Percentiles rank a stretch among this genome's conserved stretches.
phyloP scores from a whole-genome alignment of 1,140 invertebrate species.

The Pseudomyrmex dendroicus region DNA sequence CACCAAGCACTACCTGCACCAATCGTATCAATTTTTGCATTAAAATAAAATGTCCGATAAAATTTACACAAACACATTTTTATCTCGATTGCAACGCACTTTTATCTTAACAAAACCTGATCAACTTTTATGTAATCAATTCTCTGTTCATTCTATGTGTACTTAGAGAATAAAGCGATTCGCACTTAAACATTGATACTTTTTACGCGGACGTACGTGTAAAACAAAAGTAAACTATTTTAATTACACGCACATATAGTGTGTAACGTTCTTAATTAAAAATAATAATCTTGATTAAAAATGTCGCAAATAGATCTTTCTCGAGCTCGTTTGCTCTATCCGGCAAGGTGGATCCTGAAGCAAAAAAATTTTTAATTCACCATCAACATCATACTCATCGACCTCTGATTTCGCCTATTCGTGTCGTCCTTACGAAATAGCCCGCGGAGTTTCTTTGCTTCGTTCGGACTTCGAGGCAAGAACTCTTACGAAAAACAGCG shows the following conservation, averaged over 20 bases:
- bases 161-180: too few relatives aligned
- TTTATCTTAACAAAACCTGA: too few relatives aligned
- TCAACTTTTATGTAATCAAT: too few relatives aligned
- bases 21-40: constrained; percentile 23
- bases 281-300: too few relatives aligned
- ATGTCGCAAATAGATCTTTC: neutral
- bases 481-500: constrained; percentile 23
- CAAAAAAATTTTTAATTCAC: constrained; percentile 31
- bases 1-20: constrained; percentile 90
- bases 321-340: neutral
- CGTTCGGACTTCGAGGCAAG: constrained; percentile 15
- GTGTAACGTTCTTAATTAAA: neutral
- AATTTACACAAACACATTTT: too few relatives aligned
- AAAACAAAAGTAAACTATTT: constrained; percentile 22
- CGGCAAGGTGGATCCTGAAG: neutral
- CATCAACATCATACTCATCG: neutral
- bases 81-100: too few relatives aligned
- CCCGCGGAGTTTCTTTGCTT: constrained; percentile 40
- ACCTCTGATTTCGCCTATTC: constrained; percentile 48
- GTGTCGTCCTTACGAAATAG: constrained; percentile 12
- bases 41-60: neutral
- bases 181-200: too few relatives aligned
- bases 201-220: too few relatives aligned
- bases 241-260: neutral
- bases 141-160: too few relatives aligned